A percentile compares a stretch with the other conserved stretches of the same genome.
These are phyloP conservation scores for Gobiocypris rarus DNA, from an alignment of 2,113 vertebrate genomes.

Conservation along the genomic window DNA sequence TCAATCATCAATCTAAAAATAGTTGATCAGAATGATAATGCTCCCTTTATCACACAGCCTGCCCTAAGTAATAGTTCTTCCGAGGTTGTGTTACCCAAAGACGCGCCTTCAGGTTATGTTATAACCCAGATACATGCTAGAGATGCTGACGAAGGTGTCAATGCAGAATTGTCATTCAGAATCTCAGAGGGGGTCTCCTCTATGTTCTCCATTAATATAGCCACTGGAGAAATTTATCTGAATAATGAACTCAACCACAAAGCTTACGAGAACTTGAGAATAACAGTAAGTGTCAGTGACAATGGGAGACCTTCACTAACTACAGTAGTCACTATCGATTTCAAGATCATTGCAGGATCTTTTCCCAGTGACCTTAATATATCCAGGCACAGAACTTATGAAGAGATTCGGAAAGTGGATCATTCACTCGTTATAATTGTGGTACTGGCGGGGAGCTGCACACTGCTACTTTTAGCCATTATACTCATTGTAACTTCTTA, in stretches of 20 bases:
- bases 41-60: slow-evolving; percentile 85
- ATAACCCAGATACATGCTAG: slow-evolving; percentile 86
- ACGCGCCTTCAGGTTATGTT: slow-evolving; percentile 81
- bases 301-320: slow-evolving; percentile 86
- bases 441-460: slow-evolving; percentile 93
- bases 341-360: slow-evolving; percentile 82
- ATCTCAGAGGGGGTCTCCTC: slow-evolving; percentile 76
- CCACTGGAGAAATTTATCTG: slow-evolving; percentile 88
- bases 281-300: slow-evolving; percentile 87
- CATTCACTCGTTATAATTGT: slow-evolving; percentile 93
- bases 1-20: slow-evolving; percentile 84
- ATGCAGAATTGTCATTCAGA: slow-evolving; percentile 84
- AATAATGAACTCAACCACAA: slow-evolving; percentile 85
- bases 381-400: slow-evolving; percentile 67
- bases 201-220: slow-evolving; percentile 84
- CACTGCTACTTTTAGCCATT: slow-evolving; percentile 92
- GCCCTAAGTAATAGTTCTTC: slow-evolving; percentile 84
- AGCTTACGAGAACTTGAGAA: slow-evolving; percentile 81
- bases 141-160: slow-evolving; percentile 89
- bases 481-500: slow-evolving; percentile 96
- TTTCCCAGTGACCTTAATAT: slow-evolving; percentile 79
- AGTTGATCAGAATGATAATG: slow-evolving; percentile 93
- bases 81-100: slow-evolving; percentile 83
- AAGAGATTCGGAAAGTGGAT: slow-evolving; percentile 83
- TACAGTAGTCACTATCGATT: slow-evolving; percentile 83